Percentiles rank a stretch among this genome's conserved stretches.
phyloP scores from a whole-genome alignment of 2,113 vertebrate species.

The Siniperca knerii region DNA sequence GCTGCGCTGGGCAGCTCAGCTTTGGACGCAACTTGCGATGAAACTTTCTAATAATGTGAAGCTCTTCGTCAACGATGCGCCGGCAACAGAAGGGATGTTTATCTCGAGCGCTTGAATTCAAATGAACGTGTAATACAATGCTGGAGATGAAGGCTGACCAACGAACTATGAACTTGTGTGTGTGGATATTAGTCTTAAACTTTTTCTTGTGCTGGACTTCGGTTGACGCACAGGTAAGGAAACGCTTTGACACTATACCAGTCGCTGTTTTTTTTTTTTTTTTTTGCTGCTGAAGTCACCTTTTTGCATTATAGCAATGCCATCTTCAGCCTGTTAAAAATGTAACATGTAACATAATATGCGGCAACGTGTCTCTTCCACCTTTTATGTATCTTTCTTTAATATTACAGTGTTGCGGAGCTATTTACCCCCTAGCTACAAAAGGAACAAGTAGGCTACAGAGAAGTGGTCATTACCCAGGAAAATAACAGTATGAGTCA shows the following conservation, averaged over 20 bases:
- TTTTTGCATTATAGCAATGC: background rate
- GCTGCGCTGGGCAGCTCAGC: background rate
- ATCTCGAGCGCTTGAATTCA: background rate
- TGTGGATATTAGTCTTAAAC: conserved; percentile 52
- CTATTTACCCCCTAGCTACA: background rate
- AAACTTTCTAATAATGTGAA: conserved; percentile 35
- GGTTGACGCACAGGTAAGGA: conserved; percentile 66
- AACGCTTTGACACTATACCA: background rate
- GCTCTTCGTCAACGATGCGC: background rate
- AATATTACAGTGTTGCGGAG: background rate
- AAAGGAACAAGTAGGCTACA: background rate
- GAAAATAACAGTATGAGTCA: background rate
- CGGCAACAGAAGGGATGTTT: background rate
- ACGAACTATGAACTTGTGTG: conserved; percentile 10
- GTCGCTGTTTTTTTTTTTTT: background rate
- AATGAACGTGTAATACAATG: background rate
- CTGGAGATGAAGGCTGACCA: background rate
- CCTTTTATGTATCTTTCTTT: background rate
- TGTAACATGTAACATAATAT: no score
- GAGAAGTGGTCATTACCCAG: background rate
- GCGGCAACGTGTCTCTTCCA: background rate
- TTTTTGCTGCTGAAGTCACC: background rate
- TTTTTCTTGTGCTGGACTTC: conserved; percentile 48
- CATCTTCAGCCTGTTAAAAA: background rate
- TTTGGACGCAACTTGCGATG: conserved; percentile 20